These are phyloP conservation scores for Melanotaenia duboulayi DNA, from an alignment of 2,113 vertebrate species.

Conservation along the genomic window DNA sequence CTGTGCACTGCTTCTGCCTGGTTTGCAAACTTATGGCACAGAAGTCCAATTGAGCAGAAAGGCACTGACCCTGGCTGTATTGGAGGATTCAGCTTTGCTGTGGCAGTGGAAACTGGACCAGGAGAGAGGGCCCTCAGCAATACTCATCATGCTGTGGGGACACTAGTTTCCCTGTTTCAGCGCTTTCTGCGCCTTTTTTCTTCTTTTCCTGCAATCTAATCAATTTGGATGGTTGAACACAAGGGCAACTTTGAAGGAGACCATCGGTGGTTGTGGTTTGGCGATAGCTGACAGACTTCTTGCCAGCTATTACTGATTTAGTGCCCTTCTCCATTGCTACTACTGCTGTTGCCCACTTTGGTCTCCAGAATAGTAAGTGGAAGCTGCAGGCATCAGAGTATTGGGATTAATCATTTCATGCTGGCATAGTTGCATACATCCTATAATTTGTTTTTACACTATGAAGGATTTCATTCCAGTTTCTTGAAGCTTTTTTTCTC, in stretches of 20 bases:
- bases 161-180: conserved; percentile 79
- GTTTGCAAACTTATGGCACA: conserved; percentile 52
- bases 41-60: conserved; percentile 53
- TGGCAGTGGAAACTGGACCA: conserved; percentile 59
- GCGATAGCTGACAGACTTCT: conserved; percentile 68
- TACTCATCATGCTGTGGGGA: conserved; percentile 63
- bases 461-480: conserved; percentile 32
- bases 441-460: conserved; percentile 20
- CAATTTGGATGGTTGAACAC: conserved; percentile 76
- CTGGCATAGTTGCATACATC: conserved; percentile 31
- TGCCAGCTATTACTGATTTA: conserved; percentile 72
- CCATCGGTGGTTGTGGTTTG: conserved; percentile 71
- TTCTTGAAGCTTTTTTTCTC: conserved; percentile 29
- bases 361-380: conserved; percentile 64
- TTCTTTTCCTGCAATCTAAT: conserved; percentile 56
- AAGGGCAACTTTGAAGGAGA: conserved; percentile 78
- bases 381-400: conserved; percentile 55
- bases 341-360: conserved; percentile 35
- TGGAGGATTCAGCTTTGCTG: conserved; percentile 61
- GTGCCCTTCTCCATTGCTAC: conserved; percentile 37
- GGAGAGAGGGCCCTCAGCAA: conserved; percentile 50
- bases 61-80: conserved; percentile 32
- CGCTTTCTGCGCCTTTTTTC: conserved; percentile 53
- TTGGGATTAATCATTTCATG: conserved; percentile 58
- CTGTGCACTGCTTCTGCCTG: conserved; percentile 37